Base-by-base conservation (phyloP, 2,888 invertebrate genomes). In the Lepidocyrtinus sp. region DNA sequence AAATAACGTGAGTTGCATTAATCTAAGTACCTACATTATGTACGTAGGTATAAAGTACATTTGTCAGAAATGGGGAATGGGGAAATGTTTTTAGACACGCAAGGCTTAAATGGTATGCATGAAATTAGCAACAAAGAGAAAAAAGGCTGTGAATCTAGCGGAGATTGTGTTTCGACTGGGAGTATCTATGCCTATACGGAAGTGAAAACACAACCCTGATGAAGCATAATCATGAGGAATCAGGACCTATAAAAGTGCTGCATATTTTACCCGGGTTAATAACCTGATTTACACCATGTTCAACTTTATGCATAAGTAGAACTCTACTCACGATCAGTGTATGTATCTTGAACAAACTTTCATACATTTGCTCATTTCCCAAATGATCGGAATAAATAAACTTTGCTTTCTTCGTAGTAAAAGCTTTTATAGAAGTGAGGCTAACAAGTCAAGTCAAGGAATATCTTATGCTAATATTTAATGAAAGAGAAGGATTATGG, bases 261-360 rank as follows among this genome's bases (percentile, higher is more conserved):
- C 36, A 36, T 36, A 36, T 36, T 36, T 27, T 62, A 69, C 36
- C 21, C 26, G 70, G 70, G 70, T 70, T 61, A 70, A 70, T 93
- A 92, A 93, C 92, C 93, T 89, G 88, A 73, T 69, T 87, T 36
- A 7, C 36, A 36, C 12, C 5, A 36, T 36, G 36, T 36, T 36
- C 12, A 7, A 5, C 36, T 36, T 12, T 12, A 7, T 36, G 36
- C 36, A 36, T 36, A 12, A 7, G 36, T 36, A 36, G 5, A 12
- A 7, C 36, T 12, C 5, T 36, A 5, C 36, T 36, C 12, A 36
- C 36, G 12, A 36, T 5, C 36, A 36, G 12, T 7, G 12, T 5
- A 36, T 7, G 5, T 12, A 12, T 36, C 36, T 36, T 7, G 36
- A 7, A 5, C 12, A 36, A 12, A n/a, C n/a, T n/a, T 36, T 7